Evolutionary conservation across 2,888 invertebrate genomes (phyloP).

Genomic region (Baronia brevicornis): DNA sequence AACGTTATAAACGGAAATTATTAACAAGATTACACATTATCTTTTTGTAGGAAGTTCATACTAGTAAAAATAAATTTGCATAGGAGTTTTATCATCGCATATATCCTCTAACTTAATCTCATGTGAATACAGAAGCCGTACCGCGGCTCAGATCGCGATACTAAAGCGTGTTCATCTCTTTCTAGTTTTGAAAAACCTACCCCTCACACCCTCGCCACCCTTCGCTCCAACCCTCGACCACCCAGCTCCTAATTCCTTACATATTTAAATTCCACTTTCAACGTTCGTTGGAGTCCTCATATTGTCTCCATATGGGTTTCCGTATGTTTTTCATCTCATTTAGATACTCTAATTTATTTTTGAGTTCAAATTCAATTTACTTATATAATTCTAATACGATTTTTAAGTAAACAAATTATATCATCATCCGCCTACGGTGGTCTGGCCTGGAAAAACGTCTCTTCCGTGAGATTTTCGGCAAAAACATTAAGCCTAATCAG

Average conservation of each 20-base stretch:
- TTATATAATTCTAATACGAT: no score
- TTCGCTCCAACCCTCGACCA: conserved; percentile 20
- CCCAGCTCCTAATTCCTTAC: conserved; percentile 72
- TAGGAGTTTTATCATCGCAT: conserved; percentile 50
- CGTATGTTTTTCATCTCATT: conserved; percentile 39
- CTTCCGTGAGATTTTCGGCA: no score
- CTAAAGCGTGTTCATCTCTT: conserved; percentile 74
- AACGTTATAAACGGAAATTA: no score
- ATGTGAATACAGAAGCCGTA: conserved; percentile 24
- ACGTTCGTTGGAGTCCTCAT: conserved; percentile 59
- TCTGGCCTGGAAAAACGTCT: no score
- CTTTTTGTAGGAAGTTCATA: no score
- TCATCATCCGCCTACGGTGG: no score
- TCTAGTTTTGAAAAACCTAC: conserved; percentile 73
- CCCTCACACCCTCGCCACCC: conserved; percentile 19
- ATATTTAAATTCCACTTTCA: conserved; percentile 75
- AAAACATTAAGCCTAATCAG: no score
- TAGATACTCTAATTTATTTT: no score
- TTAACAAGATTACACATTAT: no score
- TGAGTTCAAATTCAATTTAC: no score
- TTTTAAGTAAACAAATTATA: no score
- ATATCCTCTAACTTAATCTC: conserved; percentile 31
- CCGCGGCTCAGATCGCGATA: conserved; percentile 63
- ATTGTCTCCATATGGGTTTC: conserved; percentile 65
- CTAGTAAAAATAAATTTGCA: no score